Base-by-base conservation (phyloP, 2,113 vertebrate species). In the Corythornis madagascariensis region DNA sequence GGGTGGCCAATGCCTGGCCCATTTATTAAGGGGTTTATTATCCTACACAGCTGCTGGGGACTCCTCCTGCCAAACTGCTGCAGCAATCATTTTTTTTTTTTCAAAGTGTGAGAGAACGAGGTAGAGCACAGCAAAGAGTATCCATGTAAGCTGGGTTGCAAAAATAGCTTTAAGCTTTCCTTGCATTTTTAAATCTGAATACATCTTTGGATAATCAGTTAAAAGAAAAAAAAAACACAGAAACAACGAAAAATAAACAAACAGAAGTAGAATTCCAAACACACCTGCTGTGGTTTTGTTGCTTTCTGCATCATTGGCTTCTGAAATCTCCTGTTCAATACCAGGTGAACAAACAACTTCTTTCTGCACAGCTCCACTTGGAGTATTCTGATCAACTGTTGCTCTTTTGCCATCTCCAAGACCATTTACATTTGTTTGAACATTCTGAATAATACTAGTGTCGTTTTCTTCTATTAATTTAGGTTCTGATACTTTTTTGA, bases 261-360 rank as follows among this genome's bases (percentile, higher is more conserved):
- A 55, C 47, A 33, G 25, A 82, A 50, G 35, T 74, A 4, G 9
- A 33, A 57, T 70, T 91, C 48, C 79, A 92, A 95, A 73, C 95
- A 83, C 86, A 98, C 97, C 96, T 96, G 52, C 77, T 38, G 80
- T 11, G 31, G 66, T 61, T 55, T 90, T 72, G 75, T n/a, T 28
- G 18, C 86, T 52, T 61, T 96, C 93, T 92, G 56, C 40, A 77
- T 80, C 52, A 55, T 9, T 22, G 83, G 38, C 72, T 48, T 93
- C 92, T 72, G 92, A 83, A 94, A 95, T 87, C 81, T 95, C 84
- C 70, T 91, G 66, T 83, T 96, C 93, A 86, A 65, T 50, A 86
- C 71, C 60, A 63, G 67, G 67, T 48, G 29, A 92, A 53, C 38
- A 83, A 87, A 16, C 45, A 70, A 25, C 55, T 79, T 86, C 95